Base-by-base conservation (phyloP, 2,888 invertebrate genomes). In the Dolichomitus sp. region DNA sequence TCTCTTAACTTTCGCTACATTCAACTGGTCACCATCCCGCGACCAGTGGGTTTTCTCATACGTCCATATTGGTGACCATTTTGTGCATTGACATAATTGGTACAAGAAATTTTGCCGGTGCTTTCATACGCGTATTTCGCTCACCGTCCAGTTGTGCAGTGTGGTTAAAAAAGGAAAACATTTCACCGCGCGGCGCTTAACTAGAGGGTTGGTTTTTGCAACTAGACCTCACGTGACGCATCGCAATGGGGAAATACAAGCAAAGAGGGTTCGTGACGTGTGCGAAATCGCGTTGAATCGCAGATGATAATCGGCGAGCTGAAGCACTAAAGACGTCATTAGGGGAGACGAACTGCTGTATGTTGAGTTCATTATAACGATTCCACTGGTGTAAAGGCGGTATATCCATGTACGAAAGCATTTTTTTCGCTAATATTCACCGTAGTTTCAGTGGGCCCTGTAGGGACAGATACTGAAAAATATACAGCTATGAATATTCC, bases 71-170 rank as follows among this genome's bases (percentile, higher is more conserved):
- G 54, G 27, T 50, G 50, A 78, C 42, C 57, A 74, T 78, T 78
- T 65, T 48, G 74, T 33, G 74, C 59, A 70, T 59, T 57, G 37
- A 19, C 72, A 76, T 80, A 72, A 83, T 80, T 76, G 75, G 48
- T 57, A 72, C 70, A 82, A 82, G 66, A 79, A 82, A 75, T 79
- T 79, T 70, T 50, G 50, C 50, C 59, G 42, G 42, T 27, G 57
- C 48, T 74, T 72, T 75, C 70, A 72, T 19, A 14, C 40, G 19
- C 75, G 50, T 65, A 42, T 69, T 30, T 11, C 54, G 9, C 45
- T 27, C 54, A 5, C 19, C 40, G 9, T 40, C 19, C 11, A 17
- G 23, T 50, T n/a, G 30, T n/a, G 42, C 54, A 33, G n/a, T 52
- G 52, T 23, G 40, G 30, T 6, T 7, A 45, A 66, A 57, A 63